A percentile compares a stretch with the other conserved stretches of the same genome.
Evolutionary conservation across 1,140 invertebrate genomes (phyloP).

Genomic region (Drosophila mauritiana): DNA sequence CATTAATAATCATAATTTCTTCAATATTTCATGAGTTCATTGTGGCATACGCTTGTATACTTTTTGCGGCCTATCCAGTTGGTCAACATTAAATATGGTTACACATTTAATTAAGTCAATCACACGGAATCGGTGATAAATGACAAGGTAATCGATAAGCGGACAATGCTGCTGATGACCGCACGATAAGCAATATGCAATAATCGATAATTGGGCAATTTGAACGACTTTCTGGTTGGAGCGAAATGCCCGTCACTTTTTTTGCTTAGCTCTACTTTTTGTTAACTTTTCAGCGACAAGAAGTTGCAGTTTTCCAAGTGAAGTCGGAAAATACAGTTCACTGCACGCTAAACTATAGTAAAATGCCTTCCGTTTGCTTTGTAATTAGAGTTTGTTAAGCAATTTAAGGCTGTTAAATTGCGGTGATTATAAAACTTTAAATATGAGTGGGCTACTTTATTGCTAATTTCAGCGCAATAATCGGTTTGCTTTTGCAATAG

Average conservation of each 20-base stretch:
- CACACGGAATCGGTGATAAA: constrained; percentile 48
- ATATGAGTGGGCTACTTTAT: neutral
- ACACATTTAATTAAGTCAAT: constrained; percentile 74
- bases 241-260: too few relatives aligned
- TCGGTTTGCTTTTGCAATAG: too few relatives aligned
- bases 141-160: constrained; percentile 63
- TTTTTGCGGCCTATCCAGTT: constrained; percentile 29
- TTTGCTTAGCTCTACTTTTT: neutral
- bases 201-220: constrained; percentile 33
- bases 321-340: constrained; percentile 7
- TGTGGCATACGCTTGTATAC: constrained; percentile 3
- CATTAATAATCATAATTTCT: constrained; percentile 73
- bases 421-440: neutral
- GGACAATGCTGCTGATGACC: constrained; percentile 28
- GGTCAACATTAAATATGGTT: constrained; percentile 65
- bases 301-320: neutral
- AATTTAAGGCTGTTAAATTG: neutral
- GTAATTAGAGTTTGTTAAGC: constrained; percentile 10
- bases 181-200: constrained; percentile 15
- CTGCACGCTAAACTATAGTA: neutral
- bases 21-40: constrained; percentile 41
- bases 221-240: neutral
- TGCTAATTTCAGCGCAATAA: neutral
- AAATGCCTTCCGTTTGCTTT: constrained; percentile 5
- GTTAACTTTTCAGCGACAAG: neutral